Percentiles rank a stretch among this genome's conserved stretches.
Conservation (phyloP, 2,888 invertebrate species). For the Congeria kusceri region DNA sequence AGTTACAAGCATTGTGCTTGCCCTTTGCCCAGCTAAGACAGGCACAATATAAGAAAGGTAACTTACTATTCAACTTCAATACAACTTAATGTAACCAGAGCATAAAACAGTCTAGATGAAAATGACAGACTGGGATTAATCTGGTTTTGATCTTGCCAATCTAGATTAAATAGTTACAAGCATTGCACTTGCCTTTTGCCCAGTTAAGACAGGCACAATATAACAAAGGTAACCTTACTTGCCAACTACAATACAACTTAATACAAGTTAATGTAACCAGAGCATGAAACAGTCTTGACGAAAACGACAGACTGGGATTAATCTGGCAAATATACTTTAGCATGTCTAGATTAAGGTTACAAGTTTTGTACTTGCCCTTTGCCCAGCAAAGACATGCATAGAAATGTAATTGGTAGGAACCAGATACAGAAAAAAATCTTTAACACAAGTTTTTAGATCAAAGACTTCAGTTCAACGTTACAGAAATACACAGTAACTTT, state of each 20-base stretch:
- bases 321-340: constrained; percentile 24
- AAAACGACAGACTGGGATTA: constrained; percentile 43
- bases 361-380: neutral
- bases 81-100: constrained; percentile 33
- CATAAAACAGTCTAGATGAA: constrained; percentile 44
- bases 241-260: too few relatives aligned
- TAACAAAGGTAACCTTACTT: too few relatives aligned
- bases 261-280: constrained; percentile 21
- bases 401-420: neutral
- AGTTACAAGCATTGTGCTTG: neutral
- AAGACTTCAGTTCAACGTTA: too few relatives aligned
- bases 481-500: too few relatives aligned
- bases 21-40: too few relatives aligned
- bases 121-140: constrained; percentile 46
- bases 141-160: constrained; percentile 36
- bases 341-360: constrained; percentile 54
- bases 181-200: neutral
- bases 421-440: too few relatives aligned
- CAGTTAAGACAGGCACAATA: neutral
- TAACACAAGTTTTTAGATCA: too few relatives aligned
- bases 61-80: too few relatives aligned
- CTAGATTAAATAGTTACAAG: constrained; percentile 49
- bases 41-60: too few relatives aligned
- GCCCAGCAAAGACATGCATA: neutral
- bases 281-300: constrained; percentile 40